Evolutionary conservation across 2,113 vertebrate species (phyloP).

Genomic region (Phyllopteryx taeniolatus): DNA sequence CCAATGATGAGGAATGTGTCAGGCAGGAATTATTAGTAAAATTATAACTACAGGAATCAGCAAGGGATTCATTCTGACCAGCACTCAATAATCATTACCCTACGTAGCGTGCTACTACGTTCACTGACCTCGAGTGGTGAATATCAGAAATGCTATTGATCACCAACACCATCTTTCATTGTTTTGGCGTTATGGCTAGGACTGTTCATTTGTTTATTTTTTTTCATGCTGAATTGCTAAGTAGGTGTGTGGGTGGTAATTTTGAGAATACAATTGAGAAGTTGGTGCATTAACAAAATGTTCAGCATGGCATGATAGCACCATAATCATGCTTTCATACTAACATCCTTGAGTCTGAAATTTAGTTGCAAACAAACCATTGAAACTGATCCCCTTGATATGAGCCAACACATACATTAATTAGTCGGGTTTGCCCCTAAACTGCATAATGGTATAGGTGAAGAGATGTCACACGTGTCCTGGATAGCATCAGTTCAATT

Average conservation of each 20-base stretch:
- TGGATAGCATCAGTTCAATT: neutral
- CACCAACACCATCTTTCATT: conserved; percentile 48
- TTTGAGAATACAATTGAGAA: conserved; percentile 39
- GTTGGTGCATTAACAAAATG: conserved; percentile 28
- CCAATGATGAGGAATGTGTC: conserved; percentile 50
- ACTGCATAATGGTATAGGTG: neutral
- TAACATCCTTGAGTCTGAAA: neutral
- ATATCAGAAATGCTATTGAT: conserved; percentile 63
- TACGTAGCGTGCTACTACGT: conserved; percentile 40
- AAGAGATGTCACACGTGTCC: no score
- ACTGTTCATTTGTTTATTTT: conserved; percentile 57
- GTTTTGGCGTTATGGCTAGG: conserved; percentile 49
- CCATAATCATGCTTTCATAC: conserved; percentile 1
- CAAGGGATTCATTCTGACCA: conserved; percentile 43
- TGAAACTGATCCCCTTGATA: neutral
- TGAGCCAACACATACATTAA: neutral
- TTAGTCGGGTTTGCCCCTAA: neutral
- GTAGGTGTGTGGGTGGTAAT: conserved; percentile 59
- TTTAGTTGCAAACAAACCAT: neutral
- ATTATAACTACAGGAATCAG: conserved; percentile 51
- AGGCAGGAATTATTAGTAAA: conserved; percentile 51
- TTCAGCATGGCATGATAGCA: conserved; percentile 29
- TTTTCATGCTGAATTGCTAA: conserved; percentile 60
- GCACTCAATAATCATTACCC: conserved; percentile 61
- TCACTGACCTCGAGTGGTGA: conserved; percentile 56